Conservation (phyloP, 2,113 vertebrate genomes). For the Ictidomys tridecemlineatus region DNA sequence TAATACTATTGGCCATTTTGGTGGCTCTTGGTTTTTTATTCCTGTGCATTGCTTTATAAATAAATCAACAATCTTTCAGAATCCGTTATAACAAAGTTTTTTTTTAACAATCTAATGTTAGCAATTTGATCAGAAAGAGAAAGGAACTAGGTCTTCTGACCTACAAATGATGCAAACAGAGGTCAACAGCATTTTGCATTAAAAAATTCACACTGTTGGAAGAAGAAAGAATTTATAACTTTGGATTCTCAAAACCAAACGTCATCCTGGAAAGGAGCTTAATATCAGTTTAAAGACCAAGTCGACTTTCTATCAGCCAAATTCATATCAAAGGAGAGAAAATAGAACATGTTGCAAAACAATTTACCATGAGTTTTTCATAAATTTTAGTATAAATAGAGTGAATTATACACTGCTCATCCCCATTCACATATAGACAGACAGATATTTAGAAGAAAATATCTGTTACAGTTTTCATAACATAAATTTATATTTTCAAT, state of each 20-base stretch:
- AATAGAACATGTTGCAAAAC: conserved; percentile 18
- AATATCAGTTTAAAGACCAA: conserved; percentile 57
- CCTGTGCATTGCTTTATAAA: conserved; percentile 51
- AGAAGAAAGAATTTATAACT: conserved; percentile 2
- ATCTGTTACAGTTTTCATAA: conserved; percentile 68
- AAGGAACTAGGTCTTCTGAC: background rate
- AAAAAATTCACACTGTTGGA: background rate
- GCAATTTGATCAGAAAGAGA: conserved; percentile 5
- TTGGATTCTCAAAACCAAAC: conserved; percentile 58
- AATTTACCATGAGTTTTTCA: conserved; percentile 31
- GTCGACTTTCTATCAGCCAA: conserved; percentile 47
- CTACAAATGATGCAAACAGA: background rate
- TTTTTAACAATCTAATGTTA: conserved; percentile 35
- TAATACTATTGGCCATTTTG: background rate
- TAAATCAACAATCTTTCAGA: conserved; percentile 26
- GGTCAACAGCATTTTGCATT: conserved; percentile 26
- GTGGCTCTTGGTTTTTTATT: conserved; percentile 7
- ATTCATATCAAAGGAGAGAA: conserved; percentile 44
- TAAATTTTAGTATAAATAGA: conserved; percentile 45
- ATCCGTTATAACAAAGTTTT: conserved; percentile 11
- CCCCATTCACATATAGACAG: conserved; percentile 58
- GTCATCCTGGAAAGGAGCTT: background rate
- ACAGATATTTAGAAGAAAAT: conserved; percentile 53
- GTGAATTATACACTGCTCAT: background rate
- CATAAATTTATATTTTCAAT: conserved; percentile 76